Conservation (phyloP, 2,888 invertebrate species). For the Bursaphelenchus okinawaensis region DNA sequence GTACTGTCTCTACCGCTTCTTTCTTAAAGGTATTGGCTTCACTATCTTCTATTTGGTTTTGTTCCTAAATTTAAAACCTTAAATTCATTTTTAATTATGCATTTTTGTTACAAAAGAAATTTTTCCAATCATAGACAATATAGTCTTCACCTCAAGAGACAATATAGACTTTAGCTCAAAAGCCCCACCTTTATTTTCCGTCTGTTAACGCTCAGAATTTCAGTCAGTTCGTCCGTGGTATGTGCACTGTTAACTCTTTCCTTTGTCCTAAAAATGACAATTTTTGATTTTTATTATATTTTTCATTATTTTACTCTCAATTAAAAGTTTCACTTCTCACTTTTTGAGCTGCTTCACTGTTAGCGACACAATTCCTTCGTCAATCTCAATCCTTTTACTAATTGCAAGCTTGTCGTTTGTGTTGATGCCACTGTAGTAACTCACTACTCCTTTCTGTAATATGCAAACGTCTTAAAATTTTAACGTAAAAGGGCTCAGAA, state of each 20-base stretch:
- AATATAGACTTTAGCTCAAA: no score
- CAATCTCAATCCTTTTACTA: neutral
- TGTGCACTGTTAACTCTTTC: neutral
- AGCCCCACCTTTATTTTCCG: neutral
- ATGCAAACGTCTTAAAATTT: no score
- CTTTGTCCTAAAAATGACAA: neutral
- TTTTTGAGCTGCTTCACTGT: neutral
- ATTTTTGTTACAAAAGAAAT: neutral
- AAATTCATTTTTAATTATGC: no score
- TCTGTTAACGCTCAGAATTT: neutral
- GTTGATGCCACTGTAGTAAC: neutral
- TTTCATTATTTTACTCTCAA: no score
- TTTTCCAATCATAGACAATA: no score
- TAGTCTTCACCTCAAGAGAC: no score
- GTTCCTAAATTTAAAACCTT: neutral
- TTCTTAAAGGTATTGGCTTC: neutral
- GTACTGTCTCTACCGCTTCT: conserved; percentile 2
- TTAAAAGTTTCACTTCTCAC: no score
- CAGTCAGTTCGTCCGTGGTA: conserved; percentile 2
- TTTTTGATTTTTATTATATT: no score
- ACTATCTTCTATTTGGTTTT: neutral
- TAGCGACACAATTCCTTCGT: neutral
- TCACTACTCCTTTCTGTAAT: no score
- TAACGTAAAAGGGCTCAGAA: no score
- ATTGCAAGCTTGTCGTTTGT: neutral